These are phyloP conservation scores for Melanostigma gelatinosum DNA, from an alignment of 2,113 vertebrate genomes.

Conservation along the genomic window DNA sequence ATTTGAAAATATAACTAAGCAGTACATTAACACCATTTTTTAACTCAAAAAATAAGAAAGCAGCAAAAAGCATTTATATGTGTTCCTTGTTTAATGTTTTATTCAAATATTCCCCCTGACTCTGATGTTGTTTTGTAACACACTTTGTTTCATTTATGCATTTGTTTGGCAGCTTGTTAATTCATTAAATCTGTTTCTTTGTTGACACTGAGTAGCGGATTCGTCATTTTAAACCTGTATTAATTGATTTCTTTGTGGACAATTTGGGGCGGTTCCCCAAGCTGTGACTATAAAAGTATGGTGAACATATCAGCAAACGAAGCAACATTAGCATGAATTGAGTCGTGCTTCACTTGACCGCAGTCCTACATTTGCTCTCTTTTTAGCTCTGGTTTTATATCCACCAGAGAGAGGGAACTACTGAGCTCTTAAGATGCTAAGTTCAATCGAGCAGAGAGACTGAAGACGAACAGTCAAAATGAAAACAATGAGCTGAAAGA, in stretches of 20 bases:
- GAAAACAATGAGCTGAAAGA: background rate
- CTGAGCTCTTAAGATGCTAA: background rate
- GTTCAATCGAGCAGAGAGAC: background rate
- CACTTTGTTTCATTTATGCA: no score
- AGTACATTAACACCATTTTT: no score
- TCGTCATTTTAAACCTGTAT: background rate
- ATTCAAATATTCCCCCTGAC: no score
- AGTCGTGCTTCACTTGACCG: background rate
- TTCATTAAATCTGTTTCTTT: no score
- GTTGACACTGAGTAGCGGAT: background rate
- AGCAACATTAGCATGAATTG: background rate
- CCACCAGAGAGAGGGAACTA: background rate
- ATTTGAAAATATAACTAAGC: no score
- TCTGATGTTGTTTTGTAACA: no score
- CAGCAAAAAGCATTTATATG: no score
- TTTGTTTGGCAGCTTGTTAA: no score
- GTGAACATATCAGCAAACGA: background rate
- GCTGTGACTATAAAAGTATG: background rate
- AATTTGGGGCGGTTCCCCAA: background rate
- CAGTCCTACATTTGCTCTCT: background rate
- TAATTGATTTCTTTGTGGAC: background rate
- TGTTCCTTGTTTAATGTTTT: no score
- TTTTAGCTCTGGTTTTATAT: background rate
- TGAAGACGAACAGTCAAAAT: background rate
- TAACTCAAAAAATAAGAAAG: no score